phyloP scores from a whole-genome alignment of 2,888 invertebrate species.

The Pterostichus madidus region DNA sequence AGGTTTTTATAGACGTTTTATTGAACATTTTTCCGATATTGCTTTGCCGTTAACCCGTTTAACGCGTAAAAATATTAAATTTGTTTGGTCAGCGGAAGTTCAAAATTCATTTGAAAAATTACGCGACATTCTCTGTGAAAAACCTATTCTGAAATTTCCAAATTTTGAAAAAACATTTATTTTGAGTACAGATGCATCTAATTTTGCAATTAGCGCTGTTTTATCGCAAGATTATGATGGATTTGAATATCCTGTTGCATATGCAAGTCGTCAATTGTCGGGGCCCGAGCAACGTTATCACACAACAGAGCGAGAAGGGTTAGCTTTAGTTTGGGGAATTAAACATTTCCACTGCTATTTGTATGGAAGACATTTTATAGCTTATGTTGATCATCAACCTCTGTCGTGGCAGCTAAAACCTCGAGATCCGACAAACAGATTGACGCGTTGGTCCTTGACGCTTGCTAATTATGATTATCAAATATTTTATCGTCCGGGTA shows the following conservation, averaged over 20 bases:
- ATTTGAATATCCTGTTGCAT: constrained; percentile 13
- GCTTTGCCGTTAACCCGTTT: background rate
- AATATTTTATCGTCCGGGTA: constrained; percentile 68
- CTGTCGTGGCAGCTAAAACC: constrained; percentile 68
- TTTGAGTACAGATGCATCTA: background rate
- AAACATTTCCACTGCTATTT: constrained; percentile 68
- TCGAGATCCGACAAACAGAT: constrained; percentile 67
- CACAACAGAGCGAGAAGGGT: constrained; percentile 67
- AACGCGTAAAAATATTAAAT: background rate
- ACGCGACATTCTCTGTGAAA: background rate
- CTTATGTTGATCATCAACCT: constrained; percentile 68
- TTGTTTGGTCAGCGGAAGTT: background rate
- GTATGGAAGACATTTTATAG: constrained; percentile 67
- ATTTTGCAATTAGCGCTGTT: too few species aligned
- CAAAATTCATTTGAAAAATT: background rate
- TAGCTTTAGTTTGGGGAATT: constrained; percentile 68
- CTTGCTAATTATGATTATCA: constrained; percentile 67
- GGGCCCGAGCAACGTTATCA: background rate
- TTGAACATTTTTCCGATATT: too few species aligned
- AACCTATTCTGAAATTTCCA: constrained; percentile 19
- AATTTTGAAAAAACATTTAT: background rate
- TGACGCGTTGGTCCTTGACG: constrained; percentile 67
- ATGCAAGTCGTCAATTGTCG: constrained; percentile 8
- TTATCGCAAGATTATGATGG: too few species aligned
- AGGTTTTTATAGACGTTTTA: too few species aligned